Evolutionary conservation across 1,140 invertebrate species (phyloP).

Genomic region (Drosophila yakuba): DNA sequence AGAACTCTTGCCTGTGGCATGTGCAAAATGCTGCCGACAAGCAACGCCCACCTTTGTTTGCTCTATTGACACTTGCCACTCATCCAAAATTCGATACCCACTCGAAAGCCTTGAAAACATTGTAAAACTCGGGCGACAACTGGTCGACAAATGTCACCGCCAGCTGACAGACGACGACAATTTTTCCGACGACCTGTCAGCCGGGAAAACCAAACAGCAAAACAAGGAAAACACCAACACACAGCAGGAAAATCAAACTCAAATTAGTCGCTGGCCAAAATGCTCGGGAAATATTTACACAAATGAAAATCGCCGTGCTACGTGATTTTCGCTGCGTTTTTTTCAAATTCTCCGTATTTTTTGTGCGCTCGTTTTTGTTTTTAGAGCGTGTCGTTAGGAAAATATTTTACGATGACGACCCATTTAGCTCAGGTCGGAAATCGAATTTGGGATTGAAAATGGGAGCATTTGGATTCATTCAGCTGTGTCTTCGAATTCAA

Average conservation of each 20-base stretch:
- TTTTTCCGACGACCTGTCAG: conserved; percentile 61
- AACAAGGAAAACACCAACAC: not conserved
- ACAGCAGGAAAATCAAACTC: conserved; percentile 42
- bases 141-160: conserved; percentile 71
- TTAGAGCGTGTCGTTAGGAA: conserved; percentile 73
- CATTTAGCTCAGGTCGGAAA: conserved; percentile 70
- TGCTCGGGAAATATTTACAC: conserved; percentile 73
- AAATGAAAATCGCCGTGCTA: conserved; percentile 77
- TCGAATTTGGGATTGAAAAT: conserved; percentile 46
- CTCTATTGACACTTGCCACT: conserved; percentile 78
- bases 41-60: conserved; percentile 57
- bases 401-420: conserved; percentile 79
- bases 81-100: conserved; percentile 38
- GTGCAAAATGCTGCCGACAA: conserved; percentile 50
- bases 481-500: conserved; percentile 39
- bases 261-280: conserved; percentile 63
- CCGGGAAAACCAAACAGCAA: conserved; percentile 35
- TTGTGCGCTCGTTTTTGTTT: conserved; percentile 16
- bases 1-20: conserved; percentile 62
- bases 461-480: conserved; percentile 48
- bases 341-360: conserved; percentile 51
- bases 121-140: conserved; percentile 71
- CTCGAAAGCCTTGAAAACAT: conserved; percentile 70
- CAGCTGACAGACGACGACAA: conserved; percentile 69
- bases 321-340: conserved; percentile 79